Conservation (phyloP, 1,140 invertebrate genomes). For the Euwallacea similis region DNA sequence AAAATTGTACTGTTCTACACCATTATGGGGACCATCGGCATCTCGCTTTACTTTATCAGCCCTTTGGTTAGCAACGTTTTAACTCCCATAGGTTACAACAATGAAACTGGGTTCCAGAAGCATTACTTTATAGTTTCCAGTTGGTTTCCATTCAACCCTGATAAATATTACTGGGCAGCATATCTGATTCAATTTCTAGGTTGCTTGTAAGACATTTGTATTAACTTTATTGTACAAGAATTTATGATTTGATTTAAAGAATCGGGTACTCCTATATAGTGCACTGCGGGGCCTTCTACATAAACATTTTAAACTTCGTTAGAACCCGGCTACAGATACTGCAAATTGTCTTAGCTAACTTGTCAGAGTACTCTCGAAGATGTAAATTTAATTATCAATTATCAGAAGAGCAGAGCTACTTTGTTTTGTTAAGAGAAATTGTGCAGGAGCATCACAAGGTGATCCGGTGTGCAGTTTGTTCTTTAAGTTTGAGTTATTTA, state of each 20-base stretch:
- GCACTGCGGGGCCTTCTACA: constrained; percentile 32
- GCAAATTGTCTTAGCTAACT: constrained; percentile 26
- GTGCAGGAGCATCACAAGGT: constrained; percentile 29
- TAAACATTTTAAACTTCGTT: constrained; percentile 25
- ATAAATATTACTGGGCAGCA: constrained; percentile 32
- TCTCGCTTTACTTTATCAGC: constrained; percentile 28
- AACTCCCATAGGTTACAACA: constrained; percentile 25
- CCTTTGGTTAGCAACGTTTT: constrained; percentile 29
- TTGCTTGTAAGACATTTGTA: constrained; percentile 24
- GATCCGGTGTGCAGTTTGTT: constrained; percentile 16
- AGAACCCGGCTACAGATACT: constrained; percentile 27
- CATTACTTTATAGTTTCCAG: constrained; percentile 28
- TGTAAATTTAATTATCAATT: constrained; percentile 19
- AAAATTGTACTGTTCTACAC: constrained; percentile 29
- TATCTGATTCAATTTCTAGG: constrained; percentile 34
- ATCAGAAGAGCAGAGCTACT: constrained; percentile 8
- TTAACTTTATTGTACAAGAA: constrained; percentile 5
- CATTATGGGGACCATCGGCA: constrained; percentile 26
- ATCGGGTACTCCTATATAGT: constrained; percentile 37
- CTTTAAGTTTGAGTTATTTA: neutral
- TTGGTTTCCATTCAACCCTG: constrained; percentile 38
- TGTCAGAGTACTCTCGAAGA: constrained; percentile 19
- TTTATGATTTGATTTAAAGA: constrained; percentile 23
- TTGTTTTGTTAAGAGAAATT: constrained; percentile 22
- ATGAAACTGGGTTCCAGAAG: constrained; percentile 14